phyloP scores from a whole-genome alignment of 2,888 invertebrate genomes.

The Venustoraphidia nigricollis region DNA sequence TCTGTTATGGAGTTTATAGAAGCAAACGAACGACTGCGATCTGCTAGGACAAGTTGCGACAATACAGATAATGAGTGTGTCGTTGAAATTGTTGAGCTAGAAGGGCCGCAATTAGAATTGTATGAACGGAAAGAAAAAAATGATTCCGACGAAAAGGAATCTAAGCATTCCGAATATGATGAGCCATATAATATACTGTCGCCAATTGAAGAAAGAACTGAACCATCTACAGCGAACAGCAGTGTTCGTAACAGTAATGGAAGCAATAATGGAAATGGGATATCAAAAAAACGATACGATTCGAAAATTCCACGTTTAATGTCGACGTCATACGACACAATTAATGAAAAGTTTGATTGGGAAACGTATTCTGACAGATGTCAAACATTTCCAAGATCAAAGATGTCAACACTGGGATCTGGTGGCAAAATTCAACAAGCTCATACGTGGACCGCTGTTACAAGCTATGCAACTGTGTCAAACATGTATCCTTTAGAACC shows the following conservation, averaged over 20 bases:
- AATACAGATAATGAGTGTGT: background rate
- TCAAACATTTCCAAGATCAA: conserved; percentile 36
- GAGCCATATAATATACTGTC: conserved; percentile 25
- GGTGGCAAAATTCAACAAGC: no score
- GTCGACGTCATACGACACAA: conserved; percentile 25
- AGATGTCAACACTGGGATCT: conserved; percentile 20
- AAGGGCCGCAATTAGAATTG: conserved; percentile 7
- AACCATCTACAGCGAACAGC: conserved; percentile 32
- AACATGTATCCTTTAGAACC: conserved; percentile 39
- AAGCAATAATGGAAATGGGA: conserved; percentile 11
- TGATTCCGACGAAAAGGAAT: conserved; percentile 14
- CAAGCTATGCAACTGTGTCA: conserved; percentile 16
- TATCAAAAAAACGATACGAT: no score
- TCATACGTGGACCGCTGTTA: conserved; percentile 11
- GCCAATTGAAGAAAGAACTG: conserved; percentile 41
- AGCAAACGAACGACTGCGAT: conserved; percentile 9
- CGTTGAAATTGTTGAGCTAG: no score
- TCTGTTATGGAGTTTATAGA: conserved; percentile 27
- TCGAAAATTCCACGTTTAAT: conserved; percentile 14
- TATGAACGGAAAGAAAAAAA: conserved; percentile 9
- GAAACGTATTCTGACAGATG: conserved; percentile 25
- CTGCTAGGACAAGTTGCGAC: conserved; percentile 7
- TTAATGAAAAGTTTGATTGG: conserved; percentile 15
- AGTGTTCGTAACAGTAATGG: conserved; percentile 24
- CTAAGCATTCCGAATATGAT: conserved; percentile 11